Evolutionary conservation across 2,888 invertebrate genomes (phyloP).

Genomic region (Meiosimyza platycephala): DNA sequence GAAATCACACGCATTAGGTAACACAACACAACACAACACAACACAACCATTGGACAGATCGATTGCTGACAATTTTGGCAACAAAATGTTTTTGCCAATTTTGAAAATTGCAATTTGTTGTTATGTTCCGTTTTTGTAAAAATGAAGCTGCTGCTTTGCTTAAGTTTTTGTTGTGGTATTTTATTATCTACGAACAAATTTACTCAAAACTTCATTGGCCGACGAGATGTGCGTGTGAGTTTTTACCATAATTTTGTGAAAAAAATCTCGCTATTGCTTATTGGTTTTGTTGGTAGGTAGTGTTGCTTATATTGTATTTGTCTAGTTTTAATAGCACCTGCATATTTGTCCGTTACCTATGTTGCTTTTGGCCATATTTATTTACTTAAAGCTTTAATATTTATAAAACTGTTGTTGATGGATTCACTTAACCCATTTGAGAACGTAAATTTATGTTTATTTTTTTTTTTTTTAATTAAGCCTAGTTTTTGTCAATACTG

Average conservation of each 20-base stretch:
- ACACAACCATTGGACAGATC: background rate
- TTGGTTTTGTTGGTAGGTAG: too few species aligned
- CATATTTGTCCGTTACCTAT: slow-evolving; percentile 1
- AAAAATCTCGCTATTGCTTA: too few species aligned
- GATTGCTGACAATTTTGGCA: background rate
- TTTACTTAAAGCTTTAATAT: background rate
- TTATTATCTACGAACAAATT: too few species aligned
- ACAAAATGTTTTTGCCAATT: slow-evolving; percentile 2
- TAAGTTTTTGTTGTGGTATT: background rate
- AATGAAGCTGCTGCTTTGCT: background rate
- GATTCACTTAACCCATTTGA: too few species aligned
- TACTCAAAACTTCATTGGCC: too few species aligned
- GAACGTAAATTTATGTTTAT: too few species aligned
- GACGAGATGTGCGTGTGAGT: slow-evolving; percentile 21
- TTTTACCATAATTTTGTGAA: background rate
- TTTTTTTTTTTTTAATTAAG: too few species aligned
- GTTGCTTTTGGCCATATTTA: slow-evolving; percentile 8
- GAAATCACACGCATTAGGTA: too few species aligned
- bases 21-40: too few species aligned
- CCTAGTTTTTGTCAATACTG: too few species aligned
- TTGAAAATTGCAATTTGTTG: background rate
- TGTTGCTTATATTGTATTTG: background rate
- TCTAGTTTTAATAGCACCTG: slow-evolving; percentile 17
- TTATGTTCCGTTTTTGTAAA: background rate
- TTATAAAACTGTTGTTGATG: too few species aligned